A percentile compares a stretch with the other conserved stretches of the same genome.
phyloP scores from a whole-genome alignment of 1,140 invertebrate species.

The Pseudomyrmex gracilis region DNA sequence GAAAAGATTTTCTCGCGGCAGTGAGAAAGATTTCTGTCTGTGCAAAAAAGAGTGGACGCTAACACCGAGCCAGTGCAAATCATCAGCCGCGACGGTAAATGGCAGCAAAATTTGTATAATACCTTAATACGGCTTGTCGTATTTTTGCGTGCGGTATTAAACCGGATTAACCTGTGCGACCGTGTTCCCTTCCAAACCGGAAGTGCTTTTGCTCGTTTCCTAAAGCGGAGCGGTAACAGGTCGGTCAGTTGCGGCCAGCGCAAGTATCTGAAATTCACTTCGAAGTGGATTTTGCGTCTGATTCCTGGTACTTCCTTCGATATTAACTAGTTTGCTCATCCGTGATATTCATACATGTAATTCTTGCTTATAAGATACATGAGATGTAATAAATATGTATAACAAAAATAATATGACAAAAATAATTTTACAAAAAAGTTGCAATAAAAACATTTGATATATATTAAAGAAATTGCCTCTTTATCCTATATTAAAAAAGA shows the following conservation, averaged over 20 bases:
- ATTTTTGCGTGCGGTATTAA: slow-evolving; percentile 33
- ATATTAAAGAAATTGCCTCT: too few species aligned
- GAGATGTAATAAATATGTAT: too few species aligned
- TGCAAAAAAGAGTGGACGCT: slow-evolving; percentile 20
- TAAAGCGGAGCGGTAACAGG: slow-evolving; percentile 49
- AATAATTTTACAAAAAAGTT: too few species aligned
- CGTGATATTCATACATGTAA: background rate
- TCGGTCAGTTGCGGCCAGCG: slow-evolving; percentile 4
- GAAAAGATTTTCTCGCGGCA: background rate
- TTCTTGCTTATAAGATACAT: too few species aligned
- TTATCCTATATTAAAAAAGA: too few species aligned
- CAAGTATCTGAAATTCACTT: slow-evolving; percentile 47
- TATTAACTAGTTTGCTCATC: slow-evolving; percentile 29
- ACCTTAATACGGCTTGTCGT: background rate
- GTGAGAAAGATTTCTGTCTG: slow-evolving; percentile 17
- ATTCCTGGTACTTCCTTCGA: slow-evolving; percentile 32
- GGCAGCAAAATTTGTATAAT: slow-evolving; percentile 21
- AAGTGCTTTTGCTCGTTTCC: slow-evolving; percentile 63
- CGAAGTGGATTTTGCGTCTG: slow-evolving; percentile 45
- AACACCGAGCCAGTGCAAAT: background rate
- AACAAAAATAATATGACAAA: too few species aligned
- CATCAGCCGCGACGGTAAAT: slow-evolving; percentile 29
- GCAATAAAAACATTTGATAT: too few species aligned
- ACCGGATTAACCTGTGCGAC: slow-evolving; percentile 41
- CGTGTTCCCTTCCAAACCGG: slow-evolving; percentile 34